These are phyloP conservation scores for Melanocharis versteri DNA, from an alignment of 2,113 vertebrate species.

Conservation along the genomic window DNA sequence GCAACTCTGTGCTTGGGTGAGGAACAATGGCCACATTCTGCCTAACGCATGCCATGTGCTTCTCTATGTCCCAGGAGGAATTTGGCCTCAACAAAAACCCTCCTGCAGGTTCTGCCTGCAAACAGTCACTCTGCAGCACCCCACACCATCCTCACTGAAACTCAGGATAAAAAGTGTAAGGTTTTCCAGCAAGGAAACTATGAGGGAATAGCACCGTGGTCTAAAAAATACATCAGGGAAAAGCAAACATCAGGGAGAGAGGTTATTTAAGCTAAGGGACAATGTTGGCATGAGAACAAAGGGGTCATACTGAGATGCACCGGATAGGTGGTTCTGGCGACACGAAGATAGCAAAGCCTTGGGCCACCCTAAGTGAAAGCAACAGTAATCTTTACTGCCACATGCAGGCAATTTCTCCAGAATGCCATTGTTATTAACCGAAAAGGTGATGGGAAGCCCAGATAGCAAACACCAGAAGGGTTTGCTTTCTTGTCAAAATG, in stretches of 20 bases:
- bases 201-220: neutral
- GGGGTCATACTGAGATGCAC: neutral
- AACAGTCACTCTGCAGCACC: neutral
- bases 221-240: neutral
- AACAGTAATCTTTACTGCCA: neutral
- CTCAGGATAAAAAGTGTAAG: neutral
- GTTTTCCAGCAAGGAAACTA: neutral
- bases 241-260: neutral
- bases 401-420: neutral
- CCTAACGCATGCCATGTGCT: neutral
- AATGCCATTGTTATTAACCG: neutral
- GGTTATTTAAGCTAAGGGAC: neutral
- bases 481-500: neutral
- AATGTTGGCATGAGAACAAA: neutral
- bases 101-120: neutral
- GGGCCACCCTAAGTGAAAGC: neutral
- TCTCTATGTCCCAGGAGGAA: neutral
- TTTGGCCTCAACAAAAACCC: neutral
- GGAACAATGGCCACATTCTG: constrained; percentile 16
- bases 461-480: neutral
- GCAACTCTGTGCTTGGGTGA: neutral
- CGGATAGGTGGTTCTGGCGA: neutral
- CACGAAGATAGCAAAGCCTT: neutral
- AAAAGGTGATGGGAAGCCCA: neutral
- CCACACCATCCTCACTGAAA: neutral